Conservation (phyloP, 2,888 invertebrate genomes). For the Eumerus sabulonum region DNA sequence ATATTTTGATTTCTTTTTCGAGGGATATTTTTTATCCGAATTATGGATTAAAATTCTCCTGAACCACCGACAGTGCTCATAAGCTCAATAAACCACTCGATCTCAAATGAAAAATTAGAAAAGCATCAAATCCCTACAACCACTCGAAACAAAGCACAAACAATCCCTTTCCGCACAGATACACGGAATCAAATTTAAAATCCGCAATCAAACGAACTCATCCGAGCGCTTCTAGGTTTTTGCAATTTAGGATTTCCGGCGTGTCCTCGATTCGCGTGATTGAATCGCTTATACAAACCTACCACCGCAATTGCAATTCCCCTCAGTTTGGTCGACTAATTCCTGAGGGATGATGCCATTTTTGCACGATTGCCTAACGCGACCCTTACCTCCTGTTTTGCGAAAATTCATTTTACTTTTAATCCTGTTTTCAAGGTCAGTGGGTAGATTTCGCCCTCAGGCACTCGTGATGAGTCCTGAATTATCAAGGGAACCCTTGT, state of each 20-base stretch:
- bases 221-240: neutral
- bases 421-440: conserved; percentile 78
- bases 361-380: conserved; percentile 33
- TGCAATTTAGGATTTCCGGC: conserved; percentile 21
- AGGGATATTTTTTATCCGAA: neutral
- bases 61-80: neutral
- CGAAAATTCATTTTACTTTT: conserved; percentile 69
- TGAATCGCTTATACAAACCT: conserved; percentile 10
- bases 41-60: conserved; percentile 1
- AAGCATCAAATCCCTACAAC: conserved; percentile 7
- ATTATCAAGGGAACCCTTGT: neutral
- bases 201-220: conserved; percentile 13
- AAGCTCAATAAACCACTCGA: conserved; percentile 30
- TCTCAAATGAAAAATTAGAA: neutral
- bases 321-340: neutral
- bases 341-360: conserved; percentile 32
- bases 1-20: too few relatives aligned
- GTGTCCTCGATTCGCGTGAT: conserved; percentile 15
- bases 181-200: too few relatives aligned
- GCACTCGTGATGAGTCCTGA: neutral
- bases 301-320: too few relatives aligned
- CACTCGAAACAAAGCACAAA: conserved; percentile 34
- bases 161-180: neutral
- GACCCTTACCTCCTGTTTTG: conserved; percentile 29
- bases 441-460: conserved; percentile 71